Base-by-base conservation (phyloP, 2,888 invertebrate species). In the Gibbula magus region DNA sequence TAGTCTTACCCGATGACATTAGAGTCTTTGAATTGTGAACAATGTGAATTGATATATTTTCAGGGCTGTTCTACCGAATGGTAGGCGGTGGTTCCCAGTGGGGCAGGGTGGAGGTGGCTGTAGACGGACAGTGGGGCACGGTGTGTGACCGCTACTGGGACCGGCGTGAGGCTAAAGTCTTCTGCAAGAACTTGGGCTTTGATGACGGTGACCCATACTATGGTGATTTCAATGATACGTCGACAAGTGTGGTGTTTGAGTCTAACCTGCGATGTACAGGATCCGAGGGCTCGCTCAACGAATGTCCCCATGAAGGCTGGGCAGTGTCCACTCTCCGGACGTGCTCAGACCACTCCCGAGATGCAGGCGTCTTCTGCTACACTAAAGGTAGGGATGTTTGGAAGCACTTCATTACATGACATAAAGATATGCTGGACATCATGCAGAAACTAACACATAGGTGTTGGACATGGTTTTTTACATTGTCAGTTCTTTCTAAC, bases 101-200 rank as follows among this genome's bases (percentile, higher is more conserved):
- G 67, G 91, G 91, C 18, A 81, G 88, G 1, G 93, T 96, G 7
- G 95, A 96, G 93, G 94, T 96, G 7, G 95, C 94, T 92, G 94
- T 96, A 95, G 91, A 93, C 81, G 95, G 95, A 0, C 93, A 94
- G 82, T 96, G 95, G 95, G 96, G 96, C 0, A 95, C 95, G 81
- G 94, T 96, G 8, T 96, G 96, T 91, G 96, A 96, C 88, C 95
- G 96, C 86, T 94, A 95, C 85, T 96, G 96, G 90, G 95, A 95
- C n/a, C 91, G 95, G 81, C 93, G 93, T n/a, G 95, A 96, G 86
- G 96, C 96, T 0, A 94, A 95, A 86, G 96, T 96, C 0, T 84
- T 88, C 77, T 90, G 90, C 83, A 74, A 87, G 67, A 86, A 85
- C 75, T 81, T 89, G 0, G 89, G 89, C 7, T 90, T 84, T 73